These are phyloP conservation scores for Xiphydria camelus DNA, from an alignment of 2,888 invertebrate species.

Conservation along the genomic window DNA sequence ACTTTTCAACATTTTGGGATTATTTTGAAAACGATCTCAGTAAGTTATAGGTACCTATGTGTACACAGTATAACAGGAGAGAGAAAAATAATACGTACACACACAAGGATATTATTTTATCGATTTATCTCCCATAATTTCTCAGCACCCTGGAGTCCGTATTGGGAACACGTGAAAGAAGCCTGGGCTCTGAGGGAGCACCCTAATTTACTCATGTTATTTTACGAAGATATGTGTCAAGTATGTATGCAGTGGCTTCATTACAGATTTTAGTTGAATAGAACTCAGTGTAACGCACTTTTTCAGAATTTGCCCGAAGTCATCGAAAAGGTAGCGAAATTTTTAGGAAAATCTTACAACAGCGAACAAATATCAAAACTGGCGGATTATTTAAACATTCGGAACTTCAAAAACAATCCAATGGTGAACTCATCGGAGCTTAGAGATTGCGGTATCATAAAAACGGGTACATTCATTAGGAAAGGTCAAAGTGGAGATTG, in stretches of 20 bases:
- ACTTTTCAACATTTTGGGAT: slow-evolving; percentile 40
- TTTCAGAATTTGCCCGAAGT: slow-evolving; percentile 61
- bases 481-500: slow-evolving; percentile 65
- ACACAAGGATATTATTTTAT: slow-evolving; percentile 2
- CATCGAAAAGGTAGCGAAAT: slow-evolving; percentile 64
- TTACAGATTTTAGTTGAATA: background rate
- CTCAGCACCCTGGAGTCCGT: slow-evolving; percentile 74
- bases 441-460: slow-evolving; percentile 67
- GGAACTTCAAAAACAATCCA: slow-evolving; percentile 78
- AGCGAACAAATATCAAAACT: slow-evolving; percentile 65
- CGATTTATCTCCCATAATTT: background rate
- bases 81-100: too few species aligned
- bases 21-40: slow-evolving; percentile 40
- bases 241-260: slow-evolving; percentile 55
- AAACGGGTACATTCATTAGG: slow-evolving; percentile 33
- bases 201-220: slow-evolving; percentile 73
- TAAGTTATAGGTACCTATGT: slow-evolving; percentile 21
- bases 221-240: slow-evolving; percentile 78
- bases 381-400: slow-evolving; percentile 74
- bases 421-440: slow-evolving; percentile 73
- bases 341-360: slow-evolving; percentile 64
- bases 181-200: slow-evolving; percentile 70
- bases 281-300: slow-evolving; percentile 1
- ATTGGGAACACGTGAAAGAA: slow-evolving; percentile 78
- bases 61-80: too few species aligned